phyloP scores from a whole-genome alignment of 2,888 invertebrate species.

The Synanthedon andrenaeformis region DNA sequence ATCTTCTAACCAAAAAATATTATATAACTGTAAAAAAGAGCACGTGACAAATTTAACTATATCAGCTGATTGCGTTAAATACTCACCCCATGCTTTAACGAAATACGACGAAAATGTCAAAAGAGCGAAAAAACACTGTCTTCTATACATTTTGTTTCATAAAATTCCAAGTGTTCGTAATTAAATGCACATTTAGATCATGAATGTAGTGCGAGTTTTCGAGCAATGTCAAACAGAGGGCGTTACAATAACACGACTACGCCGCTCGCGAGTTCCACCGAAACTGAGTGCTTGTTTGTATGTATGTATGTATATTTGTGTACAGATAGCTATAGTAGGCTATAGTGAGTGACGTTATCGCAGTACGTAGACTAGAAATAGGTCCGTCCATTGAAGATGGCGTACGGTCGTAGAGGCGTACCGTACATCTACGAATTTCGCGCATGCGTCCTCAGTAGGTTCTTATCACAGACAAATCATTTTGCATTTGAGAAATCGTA shows the following conservation, averaged over 20 bases:
- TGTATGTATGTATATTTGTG: too few relatives aligned
- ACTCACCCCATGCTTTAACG: conserved; percentile 58
- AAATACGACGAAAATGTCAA: conserved; percentile 32
- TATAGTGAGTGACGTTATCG: conserved; percentile 4
- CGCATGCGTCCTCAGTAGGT: conserved; percentile 26
- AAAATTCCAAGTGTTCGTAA: conserved; percentile 28
- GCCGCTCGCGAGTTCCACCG: conserved; percentile 36
- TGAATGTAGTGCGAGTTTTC: conserved; percentile 44
- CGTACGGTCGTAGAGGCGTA: too few relatives aligned
- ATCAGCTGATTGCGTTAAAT: conserved; percentile 52
- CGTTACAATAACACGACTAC: conserved; percentile 39
- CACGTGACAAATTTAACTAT: conserved; percentile 42
- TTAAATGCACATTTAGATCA: conserved; percentile 45
- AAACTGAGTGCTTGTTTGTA: conserved; percentile 31
- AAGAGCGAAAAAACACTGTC: conserved; percentile 40
- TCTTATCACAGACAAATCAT: neutral
- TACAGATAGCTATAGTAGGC: neutral
- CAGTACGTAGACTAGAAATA: conserved; percentile 7
- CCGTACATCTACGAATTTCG: conserved; percentile 14
- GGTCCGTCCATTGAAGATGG: conserved; percentile 33
- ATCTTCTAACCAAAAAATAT: conserved; percentile 12
- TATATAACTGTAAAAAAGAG: conserved; percentile 48
- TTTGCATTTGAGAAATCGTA: conserved; percentile 1
- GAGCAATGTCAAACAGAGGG: conserved; percentile 38
- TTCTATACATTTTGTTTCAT: conserved; percentile 60